Evolutionary conservation across 2,888 invertebrate genomes (phyloP).

Genomic region (Andrena bicolor): DNA sequence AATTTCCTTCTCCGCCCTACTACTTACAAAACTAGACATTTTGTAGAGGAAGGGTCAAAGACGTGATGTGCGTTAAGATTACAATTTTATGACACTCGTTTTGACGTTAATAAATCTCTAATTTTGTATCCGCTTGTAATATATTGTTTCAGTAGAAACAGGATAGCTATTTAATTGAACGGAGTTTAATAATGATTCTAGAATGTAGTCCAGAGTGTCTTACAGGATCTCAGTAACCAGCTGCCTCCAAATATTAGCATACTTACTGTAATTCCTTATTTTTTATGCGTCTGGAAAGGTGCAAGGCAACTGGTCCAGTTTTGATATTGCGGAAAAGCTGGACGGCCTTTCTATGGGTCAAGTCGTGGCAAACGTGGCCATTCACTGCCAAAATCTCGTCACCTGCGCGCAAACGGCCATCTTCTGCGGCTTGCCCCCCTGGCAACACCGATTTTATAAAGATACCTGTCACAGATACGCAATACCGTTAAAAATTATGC

Average conservation of each 20-base stretch:
- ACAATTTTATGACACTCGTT: background rate
- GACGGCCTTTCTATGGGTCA: slow-evolving; percentile 93
- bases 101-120: background rate
- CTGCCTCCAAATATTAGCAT: background rate
- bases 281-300: slow-evolving; percentile 88
- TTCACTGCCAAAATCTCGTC: slow-evolving; percentile 94
- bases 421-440: slow-evolving; percentile 93
- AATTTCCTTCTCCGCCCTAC: background rate
- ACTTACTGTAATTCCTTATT: slow-evolving; percentile 84
- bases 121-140: background rate
- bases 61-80: background rate
- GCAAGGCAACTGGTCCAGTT: slow-evolving; percentile 91
- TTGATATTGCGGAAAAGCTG: slow-evolving; percentile 93
- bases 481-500: background rate
- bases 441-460: slow-evolving; percentile 94
- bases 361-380: slow-evolving; percentile 92
- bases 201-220: background rate
- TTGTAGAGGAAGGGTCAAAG: background rate
- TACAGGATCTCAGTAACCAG: background rate
- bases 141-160: background rate
- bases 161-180: background rate
- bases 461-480: slow-evolving; percentile 86
- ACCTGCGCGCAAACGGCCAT: slow-evolving; percentile 93
- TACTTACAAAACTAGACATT: background rate
- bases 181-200: slow-evolving; percentile 13